Conservation (phyloP, 2,888 invertebrate species). For the Malacosoma neustria region DNA sequence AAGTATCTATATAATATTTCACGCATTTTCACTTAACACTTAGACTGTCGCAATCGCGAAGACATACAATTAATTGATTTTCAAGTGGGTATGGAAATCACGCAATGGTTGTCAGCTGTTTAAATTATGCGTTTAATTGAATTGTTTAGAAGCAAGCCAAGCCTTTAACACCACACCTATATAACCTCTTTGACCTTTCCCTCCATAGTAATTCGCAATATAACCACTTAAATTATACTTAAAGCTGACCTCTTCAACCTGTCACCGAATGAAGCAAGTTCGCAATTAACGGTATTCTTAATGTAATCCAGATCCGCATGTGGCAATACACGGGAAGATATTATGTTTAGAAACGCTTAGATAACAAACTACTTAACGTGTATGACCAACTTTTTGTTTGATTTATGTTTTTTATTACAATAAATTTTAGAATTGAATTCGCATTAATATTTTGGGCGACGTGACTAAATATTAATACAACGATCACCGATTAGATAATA, state of each 20-base stretch:
- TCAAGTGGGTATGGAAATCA: no score
- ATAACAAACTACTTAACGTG: neutral
- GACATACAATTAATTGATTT: no score
- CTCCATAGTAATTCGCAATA: neutral
- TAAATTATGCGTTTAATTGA: neutral
- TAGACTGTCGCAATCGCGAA: no score
- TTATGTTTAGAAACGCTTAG: neutral
- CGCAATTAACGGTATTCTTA: neutral
- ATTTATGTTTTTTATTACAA: neutral
- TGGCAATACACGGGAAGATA: neutral
- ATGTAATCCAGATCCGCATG: neutral
- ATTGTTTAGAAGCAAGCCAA: neutral
- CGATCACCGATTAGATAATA: no score
- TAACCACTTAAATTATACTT: neutral
- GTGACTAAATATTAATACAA: no score
- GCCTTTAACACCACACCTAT: neutral
- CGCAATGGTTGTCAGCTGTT: neutral
- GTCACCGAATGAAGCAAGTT: neutral
- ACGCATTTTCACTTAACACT: no score
- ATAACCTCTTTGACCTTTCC: neutral
- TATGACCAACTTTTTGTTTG: neutral
- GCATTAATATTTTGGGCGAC: no score
- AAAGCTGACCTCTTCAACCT: neutral
- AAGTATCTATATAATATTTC: no score
- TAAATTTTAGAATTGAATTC: no score